Percentiles rank a stretch among this genome's conserved stretches.
Conservation (phyloP, 1,140 invertebrate genomes). For the Hormaphis cornu region DNA sequence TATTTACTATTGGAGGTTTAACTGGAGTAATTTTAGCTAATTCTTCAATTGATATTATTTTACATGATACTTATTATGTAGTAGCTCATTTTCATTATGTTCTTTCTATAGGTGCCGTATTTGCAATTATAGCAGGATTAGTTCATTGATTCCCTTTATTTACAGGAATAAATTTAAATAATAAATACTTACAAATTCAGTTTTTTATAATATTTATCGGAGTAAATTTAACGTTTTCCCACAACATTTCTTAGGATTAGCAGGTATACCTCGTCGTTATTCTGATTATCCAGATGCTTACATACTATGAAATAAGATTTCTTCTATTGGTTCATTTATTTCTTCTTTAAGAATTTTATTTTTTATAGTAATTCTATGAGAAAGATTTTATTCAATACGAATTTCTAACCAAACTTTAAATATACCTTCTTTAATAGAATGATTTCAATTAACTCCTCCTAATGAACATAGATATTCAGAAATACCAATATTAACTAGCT, state of each 20-base stretch:
- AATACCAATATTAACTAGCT: constrained; percentile 47
- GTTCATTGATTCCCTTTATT: constrained; percentile 57
- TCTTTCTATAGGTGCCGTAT: constrained; percentile 56
- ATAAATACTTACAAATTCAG: no score
- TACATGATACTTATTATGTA: constrained; percentile 68
- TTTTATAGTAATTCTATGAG: constrained; percentile 49
- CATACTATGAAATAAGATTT: constrained; percentile 54
- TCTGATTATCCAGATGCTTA: constrained; percentile 60
- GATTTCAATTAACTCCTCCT: constrained; percentile 48
- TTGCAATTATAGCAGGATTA: constrained; percentile 59
- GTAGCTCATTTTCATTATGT: constrained; percentile 54
- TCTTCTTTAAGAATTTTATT: constrained; percentile 47
- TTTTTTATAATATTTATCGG: no score
- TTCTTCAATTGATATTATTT: constrained; percentile 52
- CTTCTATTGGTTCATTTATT: constrained; percentile 53
- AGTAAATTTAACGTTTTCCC: constrained; percentile 68
- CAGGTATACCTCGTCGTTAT: constrained; percentile 57
- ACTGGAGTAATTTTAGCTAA: constrained; percentile 56
- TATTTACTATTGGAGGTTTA: constrained; percentile 56
- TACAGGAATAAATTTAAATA: no score
- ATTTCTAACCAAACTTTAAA: constrained; percentile 43
- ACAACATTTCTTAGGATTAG: constrained; percentile 62
- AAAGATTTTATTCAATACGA: constrained; percentile 43
- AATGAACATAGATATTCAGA: constrained; percentile 49
- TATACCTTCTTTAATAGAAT: constrained; percentile 49